Percentiles rank a stretch among this genome's conserved stretches.
phyloP scores from a whole-genome alignment of 2,113 vertebrate species.

The Antechinus stuartii region DNA sequence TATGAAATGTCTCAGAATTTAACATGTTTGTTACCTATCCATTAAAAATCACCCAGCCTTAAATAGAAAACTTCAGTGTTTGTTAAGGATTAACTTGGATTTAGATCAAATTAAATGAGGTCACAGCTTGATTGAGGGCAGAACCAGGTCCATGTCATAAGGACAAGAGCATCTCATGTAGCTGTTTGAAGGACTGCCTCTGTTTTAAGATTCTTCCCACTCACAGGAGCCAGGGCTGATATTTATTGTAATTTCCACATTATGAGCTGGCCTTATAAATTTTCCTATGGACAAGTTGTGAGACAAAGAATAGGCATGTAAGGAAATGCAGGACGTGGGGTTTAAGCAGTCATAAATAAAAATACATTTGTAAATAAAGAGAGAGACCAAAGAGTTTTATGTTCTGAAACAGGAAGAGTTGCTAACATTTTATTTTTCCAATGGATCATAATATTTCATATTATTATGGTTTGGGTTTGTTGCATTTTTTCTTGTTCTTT shows the following conservation, averaged over 20 bases:
- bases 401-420: conserved; percentile 68
- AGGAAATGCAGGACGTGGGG: conserved; percentile 64
- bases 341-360: conserved; percentile 66
- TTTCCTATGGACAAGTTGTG: conserved; percentile 59
- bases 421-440: conserved; percentile 76
- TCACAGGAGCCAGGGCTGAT: conserved; percentile 45
- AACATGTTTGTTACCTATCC: conserved; percentile 76
- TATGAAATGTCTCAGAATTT: conserved; percentile 81
- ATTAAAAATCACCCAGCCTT: conserved; percentile 66
- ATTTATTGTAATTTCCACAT: conserved; percentile 64
- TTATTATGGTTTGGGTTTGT: conserved; percentile 54
- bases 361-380: conserved; percentile 71
- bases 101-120: conserved; percentile 55
- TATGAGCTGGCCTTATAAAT: conserved; percentile 67
- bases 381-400: conserved; percentile 76
- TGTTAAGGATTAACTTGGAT: conserved; percentile 59
- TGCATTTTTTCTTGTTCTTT: conserved; percentile 56
- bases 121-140: conserved; percentile 2
- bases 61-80: conserved; percentile 58
- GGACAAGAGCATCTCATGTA: background rate
- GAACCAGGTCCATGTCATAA: background rate
- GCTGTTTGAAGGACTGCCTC: conserved; percentile 35
- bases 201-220: conserved; percentile 31
- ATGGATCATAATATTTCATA: conserved; percentile 69
- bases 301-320: conserved; percentile 69